phyloP scores from a whole-genome alignment of 2,888 invertebrate species.

The Trichopoda pennipes region DNA sequence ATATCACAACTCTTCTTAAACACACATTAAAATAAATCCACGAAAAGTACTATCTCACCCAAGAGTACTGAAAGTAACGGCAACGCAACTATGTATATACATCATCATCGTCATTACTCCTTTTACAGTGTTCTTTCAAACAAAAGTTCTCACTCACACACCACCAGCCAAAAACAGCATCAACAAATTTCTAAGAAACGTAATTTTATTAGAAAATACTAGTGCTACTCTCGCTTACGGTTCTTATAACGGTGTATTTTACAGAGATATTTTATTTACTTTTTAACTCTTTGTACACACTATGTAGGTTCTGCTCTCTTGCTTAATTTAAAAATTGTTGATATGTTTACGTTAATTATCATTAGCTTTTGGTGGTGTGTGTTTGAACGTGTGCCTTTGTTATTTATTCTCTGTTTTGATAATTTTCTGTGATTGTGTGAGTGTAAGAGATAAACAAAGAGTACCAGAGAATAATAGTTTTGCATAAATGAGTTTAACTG shows the following conservation, averaged over 20 bases:
- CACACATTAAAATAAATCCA: slow-evolving; percentile 9
- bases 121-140: slow-evolving; percentile 5
- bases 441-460: background rate
- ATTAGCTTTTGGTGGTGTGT: slow-evolving; percentile 46
- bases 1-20: slow-evolving; percentile 63
- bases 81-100: background rate
- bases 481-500: slow-evolving; percentile 36
- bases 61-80: slow-evolving; percentile 52
- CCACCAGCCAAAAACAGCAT: slow-evolving; percentile 1
- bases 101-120: slow-evolving; percentile 38
- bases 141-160: slow-evolving; percentile 3
- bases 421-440: slow-evolving; percentile 37
- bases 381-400: slow-evolving; percentile 26
- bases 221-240: slow-evolving; percentile 3
- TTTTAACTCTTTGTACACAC: slow-evolving; percentile 1
- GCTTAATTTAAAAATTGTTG: slow-evolving; percentile 44
- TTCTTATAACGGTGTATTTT: slow-evolving; percentile 42
- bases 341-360: slow-evolving; percentile 63
- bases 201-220: slow-evolving; percentile 1
- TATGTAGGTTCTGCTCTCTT: slow-evolving; percentile 1
- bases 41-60: slow-evolving; percentile 41
- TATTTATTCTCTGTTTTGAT: slow-evolving; percentile 65
- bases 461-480: background rate
- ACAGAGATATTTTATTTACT: slow-evolving; percentile 4
- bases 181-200: slow-evolving; percentile 36